Conservation (phyloP, 2,888 invertebrate genomes). For the Leptopterna dolabrata region DNA sequence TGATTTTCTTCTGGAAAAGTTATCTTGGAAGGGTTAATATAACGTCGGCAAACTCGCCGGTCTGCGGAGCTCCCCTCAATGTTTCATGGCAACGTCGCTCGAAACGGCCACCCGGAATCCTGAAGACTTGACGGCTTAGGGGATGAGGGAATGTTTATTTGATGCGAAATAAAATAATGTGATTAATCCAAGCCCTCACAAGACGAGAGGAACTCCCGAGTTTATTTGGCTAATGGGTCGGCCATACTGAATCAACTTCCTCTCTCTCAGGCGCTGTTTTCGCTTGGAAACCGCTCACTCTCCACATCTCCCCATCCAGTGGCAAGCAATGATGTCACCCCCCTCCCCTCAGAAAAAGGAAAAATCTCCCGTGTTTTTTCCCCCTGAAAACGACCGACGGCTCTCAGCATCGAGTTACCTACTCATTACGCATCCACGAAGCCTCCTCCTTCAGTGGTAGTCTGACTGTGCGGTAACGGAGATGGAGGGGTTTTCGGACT, state of each 20-base stretch:
- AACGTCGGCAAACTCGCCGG: not conserved
- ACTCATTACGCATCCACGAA: not conserved
- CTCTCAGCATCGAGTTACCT: not conserved
- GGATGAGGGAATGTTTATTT: slow-evolving; percentile 14
- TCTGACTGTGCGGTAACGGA: not conserved
- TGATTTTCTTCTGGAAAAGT: not conserved
- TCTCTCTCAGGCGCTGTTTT: not conserved
- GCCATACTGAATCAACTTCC: slow-evolving; percentile 40
- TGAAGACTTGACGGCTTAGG: not conserved
- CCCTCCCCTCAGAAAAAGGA: not conserved
- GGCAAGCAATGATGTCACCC: not conserved
- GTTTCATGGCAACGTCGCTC: not conserved
- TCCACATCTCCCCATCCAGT: not conserved
- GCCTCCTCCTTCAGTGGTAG: not conserved
- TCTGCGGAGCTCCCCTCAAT: not conserved
- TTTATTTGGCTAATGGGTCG: slow-evolving; percentile 44
- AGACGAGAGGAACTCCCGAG: slow-evolving; percentile 11
- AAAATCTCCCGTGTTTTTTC: slow-evolving; percentile 1
- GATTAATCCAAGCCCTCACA: slow-evolving; percentile 9
- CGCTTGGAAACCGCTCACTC: not conserved
- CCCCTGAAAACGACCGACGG: not conserved
- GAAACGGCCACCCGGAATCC: not conserved
- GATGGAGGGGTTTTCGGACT: not conserved
- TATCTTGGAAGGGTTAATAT: not conserved
- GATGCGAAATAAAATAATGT: slow-evolving; percentile 36